These are phyloP conservation scores for Ceriagrion tenellum DNA, from an alignment of 2,888 invertebrate species.

Conservation along the genomic window DNA sequence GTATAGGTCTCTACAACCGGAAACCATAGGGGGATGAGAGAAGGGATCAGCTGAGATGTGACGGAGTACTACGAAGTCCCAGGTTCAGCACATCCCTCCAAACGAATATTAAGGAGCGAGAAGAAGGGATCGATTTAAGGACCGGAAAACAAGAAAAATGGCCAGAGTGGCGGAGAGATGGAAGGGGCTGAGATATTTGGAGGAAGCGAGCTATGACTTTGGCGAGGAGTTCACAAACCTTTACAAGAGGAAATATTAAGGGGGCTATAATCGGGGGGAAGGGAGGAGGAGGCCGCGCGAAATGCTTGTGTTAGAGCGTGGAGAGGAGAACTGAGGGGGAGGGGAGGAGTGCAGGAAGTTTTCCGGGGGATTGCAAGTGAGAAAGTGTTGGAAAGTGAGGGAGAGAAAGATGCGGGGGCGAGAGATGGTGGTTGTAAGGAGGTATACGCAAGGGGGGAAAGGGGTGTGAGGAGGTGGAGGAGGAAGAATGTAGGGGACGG, in stretches of 20 bases:
- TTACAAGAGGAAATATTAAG: constrained; percentile 29
- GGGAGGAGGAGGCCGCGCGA: background rate
- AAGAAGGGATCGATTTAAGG: background rate
- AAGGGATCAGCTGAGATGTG: background rate
- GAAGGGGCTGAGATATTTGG: background rate
- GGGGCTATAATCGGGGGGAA: background rate
- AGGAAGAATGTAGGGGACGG: background rate
- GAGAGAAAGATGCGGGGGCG: background rate
- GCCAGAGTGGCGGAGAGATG: background rate
- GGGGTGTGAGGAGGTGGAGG: background rate
- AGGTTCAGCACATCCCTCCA: background rate
- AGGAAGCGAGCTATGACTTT: background rate
- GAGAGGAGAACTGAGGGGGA: background rate
- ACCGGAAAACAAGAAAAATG: background rate
- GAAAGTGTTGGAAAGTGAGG: background rate
- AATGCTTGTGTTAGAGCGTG: background rate
- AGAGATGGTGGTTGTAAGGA: background rate
- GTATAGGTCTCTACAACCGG: background rate
- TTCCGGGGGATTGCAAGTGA: constrained; percentile 4
- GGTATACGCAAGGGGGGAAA: background rate
- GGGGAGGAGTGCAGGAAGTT: background rate
- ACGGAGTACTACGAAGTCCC: background rate
- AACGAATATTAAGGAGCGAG: constrained; percentile 46
- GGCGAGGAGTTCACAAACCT: constrained; percentile 1
- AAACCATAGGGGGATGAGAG: background rate